phyloP scores from a whole-genome alignment of 2,113 vertebrate species.

The Okapia johnstoni region DNA sequence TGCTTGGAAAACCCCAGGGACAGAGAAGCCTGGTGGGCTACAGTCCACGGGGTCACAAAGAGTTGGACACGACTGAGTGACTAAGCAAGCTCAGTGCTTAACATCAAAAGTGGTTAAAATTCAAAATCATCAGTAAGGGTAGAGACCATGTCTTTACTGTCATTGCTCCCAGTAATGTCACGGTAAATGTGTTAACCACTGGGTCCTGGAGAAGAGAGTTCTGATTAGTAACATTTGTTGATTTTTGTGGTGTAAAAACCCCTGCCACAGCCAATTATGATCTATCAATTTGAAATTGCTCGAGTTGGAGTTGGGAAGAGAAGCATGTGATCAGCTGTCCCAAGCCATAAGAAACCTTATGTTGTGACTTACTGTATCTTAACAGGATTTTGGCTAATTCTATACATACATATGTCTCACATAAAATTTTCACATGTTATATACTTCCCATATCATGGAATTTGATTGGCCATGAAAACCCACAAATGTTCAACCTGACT shows the following conservation, averaged over 20 bases:
- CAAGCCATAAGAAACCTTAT: neutral
- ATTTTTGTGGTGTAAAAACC: neutral
- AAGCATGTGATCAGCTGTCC: neutral
- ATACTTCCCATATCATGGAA: neutral
- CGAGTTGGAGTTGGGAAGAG: neutral
- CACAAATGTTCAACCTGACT: accelerated
- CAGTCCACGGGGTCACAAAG: neutral
- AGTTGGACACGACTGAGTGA: neutral
- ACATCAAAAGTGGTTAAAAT: neutral
- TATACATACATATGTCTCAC: neutral
- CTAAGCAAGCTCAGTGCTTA: neutral
- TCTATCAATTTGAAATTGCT: neutral
- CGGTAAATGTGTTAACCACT: neutral
- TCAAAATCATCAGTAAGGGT: neutral
- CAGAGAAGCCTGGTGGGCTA: neutral
- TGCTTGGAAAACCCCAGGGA: neutral
- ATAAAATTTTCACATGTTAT: neutral
- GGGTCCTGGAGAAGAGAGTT: too few relatives aligned
- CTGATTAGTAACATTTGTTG: neutral
- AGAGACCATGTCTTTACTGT: neutral
- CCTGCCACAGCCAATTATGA: neutral
- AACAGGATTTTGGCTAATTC: neutral
- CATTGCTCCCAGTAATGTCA: neutral
- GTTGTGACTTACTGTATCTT: too few relatives aligned
- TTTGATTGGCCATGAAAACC: neutral